Evolutionary conservation across 1,140 invertebrate species (phyloP), one percentile per base, ranked within the genome.

Genomic region (Cryptotermes secundus): DNA sequence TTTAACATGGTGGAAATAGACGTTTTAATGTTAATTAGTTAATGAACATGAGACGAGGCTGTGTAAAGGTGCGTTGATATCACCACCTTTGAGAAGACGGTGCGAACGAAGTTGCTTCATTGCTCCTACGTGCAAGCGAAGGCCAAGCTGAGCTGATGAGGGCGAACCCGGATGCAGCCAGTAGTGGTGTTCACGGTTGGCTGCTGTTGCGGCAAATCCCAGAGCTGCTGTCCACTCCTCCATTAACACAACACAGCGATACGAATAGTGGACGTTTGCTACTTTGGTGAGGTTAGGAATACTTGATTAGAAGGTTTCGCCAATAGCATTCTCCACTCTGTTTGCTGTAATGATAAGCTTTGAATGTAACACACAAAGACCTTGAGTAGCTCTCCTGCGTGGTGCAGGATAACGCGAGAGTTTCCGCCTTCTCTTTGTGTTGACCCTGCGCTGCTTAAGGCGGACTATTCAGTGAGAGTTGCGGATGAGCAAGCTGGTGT

Each of bases 191-290:
- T 72, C 59, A 72, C 59, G 59, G 59, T 31, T 72, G 59, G n/a
- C 59, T 72, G 59, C 59, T 31, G 59, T 72, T 31, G 26, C 59
- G 59, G n/a, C 59, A 72, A 72, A 72, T 72, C 59, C 59, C 59
- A 72, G 26, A 72, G n/a, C 59, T n/a, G 14, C n/a, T 59, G 59
- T 72, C 59, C 53, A 59, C 19, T 59, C 53, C 53, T 7, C 53
- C 53, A 59, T 59, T 59, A 59, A n/a, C 53, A 59, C 53, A 59
- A 59, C 22, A 59, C 9, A 19, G 53, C 53, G 12, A 3, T 59
- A n/a, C 53, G 53, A n/a, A n/a, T 1, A 22, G 53, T 4, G 19
- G 53, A 59, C 16, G 59, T 31, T 72, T 31, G 45, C 59, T 31
- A 72, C 9, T 72, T 72, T 72, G 26, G 59, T 31, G 59, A 72